Conservation (phyloP, 2,888 invertebrate species). For the Scelioninae gen. 1 region DNA sequence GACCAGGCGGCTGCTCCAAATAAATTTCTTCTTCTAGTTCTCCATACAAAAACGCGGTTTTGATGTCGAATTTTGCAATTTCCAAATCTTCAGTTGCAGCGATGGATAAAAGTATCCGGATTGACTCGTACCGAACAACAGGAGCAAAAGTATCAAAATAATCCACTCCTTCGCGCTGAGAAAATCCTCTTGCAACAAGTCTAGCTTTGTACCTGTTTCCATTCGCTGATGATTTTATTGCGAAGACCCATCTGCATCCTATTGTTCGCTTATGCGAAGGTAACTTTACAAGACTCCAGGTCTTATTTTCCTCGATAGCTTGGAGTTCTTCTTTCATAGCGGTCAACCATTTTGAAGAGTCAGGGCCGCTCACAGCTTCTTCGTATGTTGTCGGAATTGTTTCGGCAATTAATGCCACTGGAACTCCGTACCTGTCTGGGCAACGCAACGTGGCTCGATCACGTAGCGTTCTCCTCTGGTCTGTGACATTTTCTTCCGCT, state of each 20-base stretch:
- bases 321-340: conserved; percentile 29
- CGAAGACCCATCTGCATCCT: conserved; percentile 23
- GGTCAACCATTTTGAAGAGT: conserved; percentile 7
- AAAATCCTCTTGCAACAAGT: conserved; percentile 43
- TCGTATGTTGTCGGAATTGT: conserved; percentile 1
- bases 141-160: conserved; percentile 52
- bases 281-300: conserved; percentile 54
- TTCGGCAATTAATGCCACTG: conserved; percentile 9
- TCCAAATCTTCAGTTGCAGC: not conserved
- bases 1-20: conserved; percentile 31
- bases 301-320: conserved; percentile 22
- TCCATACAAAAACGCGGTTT: conserved; percentile 41
- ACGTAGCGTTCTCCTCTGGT: not conserved
- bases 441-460: not conserved
- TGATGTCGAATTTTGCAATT: too few species aligned
- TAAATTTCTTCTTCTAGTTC: conserved; percentile 46
- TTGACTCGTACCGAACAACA: conserved; percentile 22
- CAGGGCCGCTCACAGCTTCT: not conserved
- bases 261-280: conserved; percentile 13
- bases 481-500: not conserved
- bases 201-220: conserved; percentile 38
- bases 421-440: conserved; percentile 17
- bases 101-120: not conserved
- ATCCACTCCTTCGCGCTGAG: conserved; percentile 34
- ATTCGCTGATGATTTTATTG: not conserved